These are phyloP conservation scores for Craseonycteris thonglongyai DNA, from an alignment of 2,113 vertebrate species.

Conservation along the genomic window DNA sequence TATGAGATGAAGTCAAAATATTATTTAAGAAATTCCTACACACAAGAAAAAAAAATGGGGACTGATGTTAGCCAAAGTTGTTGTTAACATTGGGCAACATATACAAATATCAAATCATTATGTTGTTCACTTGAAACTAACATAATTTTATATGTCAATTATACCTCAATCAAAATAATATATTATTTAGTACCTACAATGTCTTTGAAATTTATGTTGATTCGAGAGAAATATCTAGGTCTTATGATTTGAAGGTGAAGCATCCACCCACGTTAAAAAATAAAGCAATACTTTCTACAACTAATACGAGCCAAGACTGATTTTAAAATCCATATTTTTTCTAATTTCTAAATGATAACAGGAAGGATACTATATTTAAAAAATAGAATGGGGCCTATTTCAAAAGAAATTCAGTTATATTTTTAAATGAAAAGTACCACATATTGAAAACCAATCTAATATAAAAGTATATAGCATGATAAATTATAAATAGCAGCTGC, in stretches of 20 bases:
- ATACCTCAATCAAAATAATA: background rate
- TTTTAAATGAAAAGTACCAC: background rate
- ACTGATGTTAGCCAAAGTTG: background rate
- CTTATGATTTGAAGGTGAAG: conserved; percentile 6
- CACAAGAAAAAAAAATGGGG: background rate
- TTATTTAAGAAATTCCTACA: background rate
- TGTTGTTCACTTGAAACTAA: background rate
- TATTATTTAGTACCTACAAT: background rate
- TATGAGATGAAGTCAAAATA: background rate
- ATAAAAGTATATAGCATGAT: background rate
- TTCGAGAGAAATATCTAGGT: background rate
- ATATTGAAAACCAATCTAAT: background rate
- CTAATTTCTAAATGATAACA: background rate
- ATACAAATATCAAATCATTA: background rate
- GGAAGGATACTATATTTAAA: background rate
- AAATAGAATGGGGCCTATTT: background rate
- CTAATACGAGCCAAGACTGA: background rate
- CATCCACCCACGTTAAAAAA: background rate
- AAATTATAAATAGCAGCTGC: background rate
- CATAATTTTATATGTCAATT: background rate
- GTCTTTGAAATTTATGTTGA: background rate
- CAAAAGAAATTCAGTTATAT: background rate
- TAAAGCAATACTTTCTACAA: background rate
- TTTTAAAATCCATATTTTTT: background rate
- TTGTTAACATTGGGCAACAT: too few relatives aligned